Evolutionary conservation across 2,888 invertebrate species (phyloP), one percentile per base, ranked within the genome.

Genomic region (Pristionchus arcanus): DNA sequence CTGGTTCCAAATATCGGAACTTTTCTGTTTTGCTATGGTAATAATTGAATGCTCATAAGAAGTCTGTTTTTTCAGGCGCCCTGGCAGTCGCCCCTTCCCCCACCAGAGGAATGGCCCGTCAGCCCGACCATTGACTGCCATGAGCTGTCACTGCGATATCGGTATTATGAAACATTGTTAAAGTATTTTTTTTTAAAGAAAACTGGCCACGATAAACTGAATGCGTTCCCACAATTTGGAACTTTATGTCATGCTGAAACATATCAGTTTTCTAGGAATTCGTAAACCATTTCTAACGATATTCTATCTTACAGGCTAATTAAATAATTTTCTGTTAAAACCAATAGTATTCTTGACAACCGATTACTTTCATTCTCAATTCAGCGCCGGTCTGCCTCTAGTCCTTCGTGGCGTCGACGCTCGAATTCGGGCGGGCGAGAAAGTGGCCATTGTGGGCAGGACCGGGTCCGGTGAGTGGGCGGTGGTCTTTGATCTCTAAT

Each of bases 381-480:
- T 4, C 87, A 88, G 87, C 13, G 3, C 28, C 74, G 74, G 55
- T 16, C 87, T 88, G 11, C 87, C 87, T 19, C 74, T 74, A 16
- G 87, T 88, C 25, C 87, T 88, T 15, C 87, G 74, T 2, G 87
- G 55, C 11, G 16, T 88, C 34, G 74, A 88, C n/a, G 74, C 74
- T 0, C 25, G n/a, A 1, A 88, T 88, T 11, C 15, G n/a, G 21
- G 53, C 97, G 97, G 87, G 98, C 98, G 96, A 98, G 98, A 96
- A 90, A 77, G 91, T 96, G 53, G 95, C 95, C 34, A 94, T 95
- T 53, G 95, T 95, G 16, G 95, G 95, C 25, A 91, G 95, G 86
- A 95, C 95, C 2, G 95, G 95, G n/a, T 95, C 95, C 15, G 94
- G 94, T 86, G 92, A 90, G 87, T 81, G 13, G 16, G 9, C 16